phyloP scores from a whole-genome alignment of 2,113 vertebrate species.

The Heloderma charlesbogerti region DNA sequence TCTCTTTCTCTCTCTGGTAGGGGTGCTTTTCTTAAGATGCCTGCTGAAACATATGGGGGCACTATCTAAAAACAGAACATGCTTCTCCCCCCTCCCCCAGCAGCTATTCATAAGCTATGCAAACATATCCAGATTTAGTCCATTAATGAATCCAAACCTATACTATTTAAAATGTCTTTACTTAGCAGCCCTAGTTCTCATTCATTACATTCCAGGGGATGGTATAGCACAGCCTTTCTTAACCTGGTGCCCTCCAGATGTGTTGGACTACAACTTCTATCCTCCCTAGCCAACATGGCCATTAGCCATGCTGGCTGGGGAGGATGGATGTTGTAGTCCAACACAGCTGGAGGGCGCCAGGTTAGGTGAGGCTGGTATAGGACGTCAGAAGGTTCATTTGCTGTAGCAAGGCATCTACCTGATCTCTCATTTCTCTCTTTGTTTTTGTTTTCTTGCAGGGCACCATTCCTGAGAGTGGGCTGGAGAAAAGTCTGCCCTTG shows the following conservation, averaged over 20 bases:
- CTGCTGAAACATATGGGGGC: background rate
- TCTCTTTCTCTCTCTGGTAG: no score
- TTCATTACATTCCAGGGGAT: background rate
- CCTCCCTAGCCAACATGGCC: no score
- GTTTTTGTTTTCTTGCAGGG: background rate
- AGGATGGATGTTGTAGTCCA: no score
- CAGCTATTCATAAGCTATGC: background rate
- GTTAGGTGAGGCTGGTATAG: background rate
- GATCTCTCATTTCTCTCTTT: background rate
- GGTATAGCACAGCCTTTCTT: background rate
- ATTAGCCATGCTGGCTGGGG: no score
- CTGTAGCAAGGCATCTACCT: no score
- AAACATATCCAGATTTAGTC: background rate
- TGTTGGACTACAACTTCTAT: no score
- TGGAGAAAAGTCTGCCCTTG: conserved; percentile 16
- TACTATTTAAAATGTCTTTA: background rate
- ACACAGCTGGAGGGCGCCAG: no score
- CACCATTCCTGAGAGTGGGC: background rate
- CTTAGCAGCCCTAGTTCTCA: background rate
- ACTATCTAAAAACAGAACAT: background rate
- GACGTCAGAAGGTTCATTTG: background rate
- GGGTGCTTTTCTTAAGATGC: background rate
- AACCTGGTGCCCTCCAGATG: no score
- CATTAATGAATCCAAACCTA: background rate
- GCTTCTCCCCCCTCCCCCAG: background rate